Evolutionary conservation across 2,888 invertebrate genomes (phyloP), one percentile per base, ranked within the genome.

Genomic region (Entomobrya multifasciata): DNA sequence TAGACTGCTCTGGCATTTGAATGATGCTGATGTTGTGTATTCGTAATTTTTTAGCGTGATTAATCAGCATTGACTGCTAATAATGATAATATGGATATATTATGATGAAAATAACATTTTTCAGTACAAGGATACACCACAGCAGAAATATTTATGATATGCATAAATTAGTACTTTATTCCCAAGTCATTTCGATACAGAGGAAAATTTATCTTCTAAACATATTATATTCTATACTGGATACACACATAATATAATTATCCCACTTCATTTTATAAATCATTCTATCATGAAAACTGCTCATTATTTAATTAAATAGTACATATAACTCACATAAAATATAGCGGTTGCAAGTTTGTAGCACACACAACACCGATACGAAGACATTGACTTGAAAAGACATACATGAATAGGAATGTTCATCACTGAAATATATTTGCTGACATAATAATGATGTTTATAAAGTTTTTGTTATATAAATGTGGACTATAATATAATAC

Each of bases 141-240:
- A 76, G 3, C n/a, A 20, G 15, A 52, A 4, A 36, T n/a, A 0
- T 49, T 55, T 84, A 27, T 86, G 86, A 86, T 86, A 86, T 86
- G 86, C 86, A 86, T 78, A 79, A 79, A 76, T 80, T 86, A 86
- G 86, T 86, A 65, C 49, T 86, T 86, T 86, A 86, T 86, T 86
- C 47, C 86, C 80, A 86, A 62, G 80, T 86, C 55, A 67, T 78
- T 72, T 57, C 70, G 85, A 49, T 72, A 72, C 67, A 67, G 47
- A 70, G 60, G 85, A 52, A 78, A 67, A 55, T 65, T 36, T 74
- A 74, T 11, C 15, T 25, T 72, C 47, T 49, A 79, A 60, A 17
- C n/a, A 57, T 44, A 78, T 72, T 10, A 47, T 65, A 65, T 65
- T 72, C 22, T 44, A 36, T 47, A 47, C 10, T 72, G 22, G 25